Base-by-base conservation (phyloP, 2,113 vertebrate species). In the Periophthalmodon schlosseri region DNA sequence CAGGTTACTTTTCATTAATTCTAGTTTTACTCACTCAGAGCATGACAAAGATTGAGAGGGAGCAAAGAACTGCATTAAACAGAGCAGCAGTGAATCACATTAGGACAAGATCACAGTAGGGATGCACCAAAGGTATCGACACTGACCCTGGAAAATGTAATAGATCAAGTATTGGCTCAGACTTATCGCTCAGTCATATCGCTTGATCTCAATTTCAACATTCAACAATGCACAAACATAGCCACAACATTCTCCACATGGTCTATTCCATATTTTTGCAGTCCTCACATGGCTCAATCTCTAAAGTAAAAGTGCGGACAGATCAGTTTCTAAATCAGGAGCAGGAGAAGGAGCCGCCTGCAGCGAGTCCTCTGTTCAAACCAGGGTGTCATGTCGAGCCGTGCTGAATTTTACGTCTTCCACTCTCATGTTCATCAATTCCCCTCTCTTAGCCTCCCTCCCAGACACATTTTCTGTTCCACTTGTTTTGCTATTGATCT, bases 301-400 rank as follows among this genome's bases (percentile, higher is more conserved):
- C 18, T 65, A 65, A 65, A 65, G 9, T 4, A 21, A 65, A 39
- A 65, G 34, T 16, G 16, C 33, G 9, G 34, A 44, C 18, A 65
- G 34, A 65, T 65, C 72, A 49, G 67, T 56, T 54, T 73, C 73
- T 64, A 73, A 85, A 84, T 84, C 57, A 67, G 65, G 70, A 61
- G 44, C 69, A 73, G 61, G 28, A 24, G 8, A 65, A 70, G 64
- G 71, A 68, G 46, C 4, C 7, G 72, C 77, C 76, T 83, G 54
- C 68, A 77, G 84, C 73, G 67, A 84, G 54, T 67, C 11, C 58
- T 39, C 71, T 73, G 33, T 77, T 74, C 70, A 71, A 34, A 75
- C 78, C 73, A 16, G 34, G 69, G 74, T 73, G 81, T 85, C 81
- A 72, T 88, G 74, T 78, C 77, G 61, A 69, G 21, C 68, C 47